Evolutionary conservation across 2,797 vertebrate species (phyloP).

Genomic region (Pachyuromys duprasi): DNA sequence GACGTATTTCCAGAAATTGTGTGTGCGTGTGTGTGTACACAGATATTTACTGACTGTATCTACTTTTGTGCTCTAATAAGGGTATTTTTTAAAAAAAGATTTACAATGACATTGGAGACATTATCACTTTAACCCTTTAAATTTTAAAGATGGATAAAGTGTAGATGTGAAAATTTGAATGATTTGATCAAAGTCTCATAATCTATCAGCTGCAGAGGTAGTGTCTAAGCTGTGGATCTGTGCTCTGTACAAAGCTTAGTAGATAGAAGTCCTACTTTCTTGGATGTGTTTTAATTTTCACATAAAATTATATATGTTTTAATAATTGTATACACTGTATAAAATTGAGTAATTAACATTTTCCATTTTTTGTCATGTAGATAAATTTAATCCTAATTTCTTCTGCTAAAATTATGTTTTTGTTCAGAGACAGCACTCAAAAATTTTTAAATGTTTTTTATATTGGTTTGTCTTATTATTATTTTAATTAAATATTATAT

Average conservation of each 20-base stretch:
- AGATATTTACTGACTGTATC: not conserved
- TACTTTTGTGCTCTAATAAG: not conserved
- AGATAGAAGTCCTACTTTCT: not conserved
- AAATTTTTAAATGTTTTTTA: constrained; percentile 23
- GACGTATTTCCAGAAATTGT: not conserved
- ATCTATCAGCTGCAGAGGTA: not conserved
- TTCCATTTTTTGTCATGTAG: not conserved
- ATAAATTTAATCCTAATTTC: not conserved
- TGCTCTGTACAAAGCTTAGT: not conserved
- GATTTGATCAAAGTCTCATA: not conserved
- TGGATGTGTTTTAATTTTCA: not conserved
- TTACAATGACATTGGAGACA: not conserved
- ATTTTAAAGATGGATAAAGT: not conserved
- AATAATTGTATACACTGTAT: not conserved
- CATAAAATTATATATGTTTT: too few relatives aligned
- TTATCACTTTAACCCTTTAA: not conserved
- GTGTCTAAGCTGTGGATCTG: not conserved
- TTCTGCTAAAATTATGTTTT: not conserved
- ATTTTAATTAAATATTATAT: not conserved
- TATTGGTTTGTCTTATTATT: not conserved
- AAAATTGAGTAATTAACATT: too few relatives aligned
- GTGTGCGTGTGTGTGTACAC: not conserved
- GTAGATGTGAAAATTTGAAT: not conserved
- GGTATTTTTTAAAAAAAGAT: not conserved
- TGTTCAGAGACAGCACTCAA: not conserved